Evolutionary conservation across 2,888 invertebrate species (phyloP).

Genomic region (Synergus gifuensis): DNA sequence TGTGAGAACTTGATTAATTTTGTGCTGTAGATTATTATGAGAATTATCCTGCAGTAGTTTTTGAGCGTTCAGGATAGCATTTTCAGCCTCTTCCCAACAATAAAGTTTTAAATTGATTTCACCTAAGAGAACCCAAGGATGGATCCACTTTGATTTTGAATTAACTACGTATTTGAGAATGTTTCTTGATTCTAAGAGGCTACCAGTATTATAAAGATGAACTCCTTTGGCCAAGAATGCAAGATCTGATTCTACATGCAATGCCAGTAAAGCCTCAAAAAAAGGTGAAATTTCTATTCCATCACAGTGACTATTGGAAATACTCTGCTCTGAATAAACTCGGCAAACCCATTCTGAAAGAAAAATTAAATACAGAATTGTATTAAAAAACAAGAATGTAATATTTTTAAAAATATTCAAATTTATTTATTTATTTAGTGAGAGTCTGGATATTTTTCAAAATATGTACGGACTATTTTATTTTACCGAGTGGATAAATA

Average conservation of each 20-base stretch:
- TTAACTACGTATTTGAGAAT: slow-evolving; percentile 76
- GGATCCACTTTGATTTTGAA: slow-evolving; percentile 76
- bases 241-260: slow-evolving; percentile 82
- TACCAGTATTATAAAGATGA: slow-evolving; percentile 78
- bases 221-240: slow-evolving; percentile 83
- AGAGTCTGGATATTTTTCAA: too few species aligned
- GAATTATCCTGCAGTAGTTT: slow-evolving; percentile 71
- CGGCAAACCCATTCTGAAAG: slow-evolving; percentile 82
- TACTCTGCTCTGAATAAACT: slow-evolving; percentile 78
- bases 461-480: not conserved
- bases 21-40: slow-evolving; percentile 64
- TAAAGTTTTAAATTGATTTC: slow-evolving; percentile 78
- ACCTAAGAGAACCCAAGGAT: slow-evolving; percentile 79
- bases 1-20: slow-evolving; percentile 71
- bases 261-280: slow-evolving; percentile 79
- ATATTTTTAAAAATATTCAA: not conserved
- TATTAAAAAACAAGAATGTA: not conserved
- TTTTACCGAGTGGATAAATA: slow-evolving; percentile 77
- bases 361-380: not conserved
- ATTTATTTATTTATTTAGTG: not conserved
- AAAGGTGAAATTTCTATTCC: slow-evolving; percentile 78
- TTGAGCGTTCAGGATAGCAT: slow-evolving; percentile 73
- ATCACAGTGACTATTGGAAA: slow-evolving; percentile 61
- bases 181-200: slow-evolving; percentile 81
- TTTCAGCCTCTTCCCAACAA: slow-evolving; percentile 79